Evolutionary conservation across 2,888 invertebrate species (phyloP), one percentile per base, ranked within the genome.

Genomic region (Drosophila melanosoma): DNA sequence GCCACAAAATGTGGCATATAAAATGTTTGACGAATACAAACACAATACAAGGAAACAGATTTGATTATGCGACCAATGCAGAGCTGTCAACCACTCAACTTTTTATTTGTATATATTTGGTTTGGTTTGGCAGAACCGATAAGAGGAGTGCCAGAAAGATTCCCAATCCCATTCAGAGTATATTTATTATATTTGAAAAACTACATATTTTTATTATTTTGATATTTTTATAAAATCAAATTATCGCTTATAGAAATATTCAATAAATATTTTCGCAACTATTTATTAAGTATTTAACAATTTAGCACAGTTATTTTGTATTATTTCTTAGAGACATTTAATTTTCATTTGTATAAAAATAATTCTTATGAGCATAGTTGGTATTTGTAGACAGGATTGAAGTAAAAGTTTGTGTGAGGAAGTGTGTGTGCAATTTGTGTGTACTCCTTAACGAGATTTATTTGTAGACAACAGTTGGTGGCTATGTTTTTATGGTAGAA

Each of bases 401-500:
- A 60, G 11, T 23, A 17, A 45, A 20, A 32, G 35, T 52, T 42
- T 56, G 51, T 58, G 57, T 62, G 52, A 54, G 59, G 20, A 48
- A 52, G n/a, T 60, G 23, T 48, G 33, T 45, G 59, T 63, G 61
- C 20, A 23, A 23, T 45, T 15, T 52, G 49, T 56, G 54, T 54
- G 64, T 65, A 69, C 71, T 73, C 65, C 87, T 80, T 88, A 88
- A 87, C 88, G 88, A 88, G 86, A 84, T 87, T 83, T 88, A 84
- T 87, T 87, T 88, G 87, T 88, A 81, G 87, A 83, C 87, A 88
- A 79, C 88, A 87, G 80, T 87, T 88, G 87, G 80, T 82, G 79
- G 76, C 69, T 82, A 81, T 79, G 82, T 79, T 82, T 87, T 83
- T 88, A 81, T 83, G 86, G 71, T 76, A 77, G 52, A 78, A 70